A percentile compares a stretch with the other conserved stretches of the same genome.
phyloP scores from a whole-genome alignment of 1,140 invertebrate species.

The Akabosia matsudoensis region DNA sequence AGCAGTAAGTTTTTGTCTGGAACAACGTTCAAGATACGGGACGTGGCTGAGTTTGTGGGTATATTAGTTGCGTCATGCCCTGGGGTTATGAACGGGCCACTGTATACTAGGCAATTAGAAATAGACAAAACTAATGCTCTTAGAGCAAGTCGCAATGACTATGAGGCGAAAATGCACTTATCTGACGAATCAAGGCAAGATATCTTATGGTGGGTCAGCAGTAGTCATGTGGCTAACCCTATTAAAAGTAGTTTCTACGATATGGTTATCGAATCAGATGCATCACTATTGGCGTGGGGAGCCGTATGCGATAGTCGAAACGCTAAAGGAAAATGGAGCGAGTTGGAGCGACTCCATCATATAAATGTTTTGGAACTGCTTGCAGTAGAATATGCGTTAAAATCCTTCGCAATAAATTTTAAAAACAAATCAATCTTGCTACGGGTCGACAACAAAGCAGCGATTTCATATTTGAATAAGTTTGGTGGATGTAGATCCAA shows the following conservation, averaged over 20 bases:
- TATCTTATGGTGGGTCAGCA: constrained; percentile 24
- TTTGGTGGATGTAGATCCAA: constrained; percentile 3
- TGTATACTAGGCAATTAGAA: constrained; percentile 30
- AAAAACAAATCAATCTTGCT: not conserved
- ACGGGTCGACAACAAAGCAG: constrained; percentile 18
- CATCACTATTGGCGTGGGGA: constrained; percentile 27
- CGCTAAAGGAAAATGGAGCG: not conserved
- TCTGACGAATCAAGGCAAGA: not conserved
- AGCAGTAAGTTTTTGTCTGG: not conserved
- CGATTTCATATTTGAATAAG: constrained; percentile 31
- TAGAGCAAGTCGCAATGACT: not conserved
- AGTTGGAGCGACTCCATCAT: not conserved
- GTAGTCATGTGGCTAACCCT: not conserved
- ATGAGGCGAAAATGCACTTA: not conserved
- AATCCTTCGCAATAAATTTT: not conserved
- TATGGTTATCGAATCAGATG: constrained; percentile 27
- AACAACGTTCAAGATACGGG: not conserved
- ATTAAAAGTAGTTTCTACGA: not conserved
- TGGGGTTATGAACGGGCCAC: constrained; percentile 16
- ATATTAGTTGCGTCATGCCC: constrained; percentile 2
- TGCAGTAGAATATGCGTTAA: constrained; percentile 2
- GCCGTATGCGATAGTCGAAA: not conserved
- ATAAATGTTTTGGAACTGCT: constrained; percentile 12
- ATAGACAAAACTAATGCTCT: not conserved
- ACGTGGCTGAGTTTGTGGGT: constrained; percentile 25